Evolutionary conservation across 92 coral and sea anemone genomes (phyloP).

Genomic region (Epizoanthus illoricatus): DNA sequence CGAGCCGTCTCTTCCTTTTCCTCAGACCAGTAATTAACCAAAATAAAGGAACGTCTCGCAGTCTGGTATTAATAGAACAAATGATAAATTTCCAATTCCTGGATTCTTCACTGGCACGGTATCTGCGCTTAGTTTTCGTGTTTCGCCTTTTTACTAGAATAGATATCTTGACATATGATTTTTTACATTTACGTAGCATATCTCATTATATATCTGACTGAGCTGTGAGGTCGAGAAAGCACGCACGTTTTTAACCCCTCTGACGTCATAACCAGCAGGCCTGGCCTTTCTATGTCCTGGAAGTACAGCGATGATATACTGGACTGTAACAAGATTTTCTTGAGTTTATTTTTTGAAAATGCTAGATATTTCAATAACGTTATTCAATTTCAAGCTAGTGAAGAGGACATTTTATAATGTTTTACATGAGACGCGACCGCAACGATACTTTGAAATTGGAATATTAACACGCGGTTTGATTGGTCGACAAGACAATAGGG

Average conservation of each 20-base stretch:
- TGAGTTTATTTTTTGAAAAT: background rate
- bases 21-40: too few relatives aligned
- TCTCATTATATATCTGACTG: background rate
- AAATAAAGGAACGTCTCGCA: too few relatives aligned
- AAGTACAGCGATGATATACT: background rate
- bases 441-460: background rate
- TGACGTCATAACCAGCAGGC: background rate
- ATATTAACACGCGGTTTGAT: background rate
- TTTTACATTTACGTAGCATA: background rate
- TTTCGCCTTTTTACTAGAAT: background rate
- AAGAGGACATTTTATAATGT: too few relatives aligned
- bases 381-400: too few relatives aligned
- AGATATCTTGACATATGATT: background rate
- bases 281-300: background rate
- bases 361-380: background rate
- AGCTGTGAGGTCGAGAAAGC: background rate
- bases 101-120: background rate
- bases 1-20: too few relatives aligned
- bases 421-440: background rate
- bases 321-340: background rate
- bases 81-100: background rate
- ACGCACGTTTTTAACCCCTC: background rate
- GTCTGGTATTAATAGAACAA: background rate
- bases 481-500: constrained; percentile 1
- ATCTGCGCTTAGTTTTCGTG: background rate